A percentile compares a stretch with the other conserved stretches of the same genome.
These are phyloP conservation scores for Ichneumoninae sp. DNA, from an alignment of 2,888 invertebrate species.

Conservation along the genomic window DNA sequence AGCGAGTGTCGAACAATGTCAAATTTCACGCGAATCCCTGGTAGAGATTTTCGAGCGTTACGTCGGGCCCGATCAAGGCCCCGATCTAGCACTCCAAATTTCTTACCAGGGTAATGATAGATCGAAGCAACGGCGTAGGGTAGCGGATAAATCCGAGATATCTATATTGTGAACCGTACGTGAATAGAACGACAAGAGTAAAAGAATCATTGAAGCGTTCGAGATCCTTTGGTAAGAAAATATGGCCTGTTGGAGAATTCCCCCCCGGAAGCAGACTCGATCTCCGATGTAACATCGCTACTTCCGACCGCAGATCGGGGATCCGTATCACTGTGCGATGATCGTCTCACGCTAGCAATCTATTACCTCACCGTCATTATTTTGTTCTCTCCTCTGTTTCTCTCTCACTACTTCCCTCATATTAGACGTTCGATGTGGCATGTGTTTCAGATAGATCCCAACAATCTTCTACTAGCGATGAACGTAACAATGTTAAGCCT, in stretches of 20 bases:
- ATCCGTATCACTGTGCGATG: slow-evolving; percentile 68
- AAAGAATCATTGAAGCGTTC: slow-evolving; percentile 23
- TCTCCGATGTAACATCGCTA: slow-evolving; percentile 44
- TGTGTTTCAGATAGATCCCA: slow-evolving; percentile 88
- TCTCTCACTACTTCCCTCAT: slow-evolving; percentile 69
- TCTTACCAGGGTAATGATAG: neutral
- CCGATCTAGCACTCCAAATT: no score
- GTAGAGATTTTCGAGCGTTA: no score
- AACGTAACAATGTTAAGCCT: slow-evolving; percentile 84
- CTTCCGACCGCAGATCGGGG: slow-evolving; percentile 57
- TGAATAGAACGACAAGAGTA: slow-evolving; percentile 22
- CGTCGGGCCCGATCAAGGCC: no score
- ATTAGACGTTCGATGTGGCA: slow-evolving; percentile 84
- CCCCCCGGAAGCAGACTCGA: slow-evolving; percentile 41
- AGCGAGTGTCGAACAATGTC: no score
- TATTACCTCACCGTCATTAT: slow-evolving; percentile 37
- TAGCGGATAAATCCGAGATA: slow-evolving; percentile 55
- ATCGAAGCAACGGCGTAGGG: slow-evolving; percentile 77
- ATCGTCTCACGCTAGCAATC: slow-evolving; percentile 66
- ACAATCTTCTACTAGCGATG: slow-evolving; percentile 86
- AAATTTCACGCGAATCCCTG: no score
- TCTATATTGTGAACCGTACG: slow-evolving; percentile 37
- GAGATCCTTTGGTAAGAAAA: slow-evolving; percentile 28
- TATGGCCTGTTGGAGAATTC: slow-evolving; percentile 34
- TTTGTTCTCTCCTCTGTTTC: slow-evolving; percentile 19